Conservation (phyloP, 2,888 invertebrate genomes). For the Cheilosia grossa region DNA sequence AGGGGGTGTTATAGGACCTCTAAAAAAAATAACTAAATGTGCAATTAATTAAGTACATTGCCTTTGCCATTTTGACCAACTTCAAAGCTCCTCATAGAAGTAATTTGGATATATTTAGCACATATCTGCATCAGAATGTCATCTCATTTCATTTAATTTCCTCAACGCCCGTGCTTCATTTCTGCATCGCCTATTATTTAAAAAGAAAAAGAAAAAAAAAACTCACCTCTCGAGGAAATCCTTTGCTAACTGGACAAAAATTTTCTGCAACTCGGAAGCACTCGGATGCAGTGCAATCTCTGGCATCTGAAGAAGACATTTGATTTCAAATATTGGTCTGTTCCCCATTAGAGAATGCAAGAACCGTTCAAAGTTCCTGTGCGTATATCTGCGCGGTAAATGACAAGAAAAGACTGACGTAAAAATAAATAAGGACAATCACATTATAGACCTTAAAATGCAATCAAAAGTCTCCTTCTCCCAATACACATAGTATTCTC, state of each 20-base stretch:
- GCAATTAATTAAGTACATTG: too few species aligned
- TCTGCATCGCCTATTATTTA: too few species aligned
- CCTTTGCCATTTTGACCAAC: too few species aligned
- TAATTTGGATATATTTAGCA: too few species aligned
- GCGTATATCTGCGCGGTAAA: slow-evolving; percentile 84
- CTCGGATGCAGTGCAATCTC: slow-evolving; percentile 91
- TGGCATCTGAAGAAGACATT: slow-evolving; percentile 89
- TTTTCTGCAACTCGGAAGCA: slow-evolving; percentile 90
- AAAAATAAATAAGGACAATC: neutral
- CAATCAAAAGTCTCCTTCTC: slow-evolving; percentile 90
- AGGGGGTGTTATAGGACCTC: too few species aligned
- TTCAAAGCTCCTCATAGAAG: too few species aligned
- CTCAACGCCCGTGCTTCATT: too few species aligned
- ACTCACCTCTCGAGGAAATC: slow-evolving; percentile 89
- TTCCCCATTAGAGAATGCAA: slow-evolving; percentile 85
- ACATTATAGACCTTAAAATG: slow-evolving; percentile 84
- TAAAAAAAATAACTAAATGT: too few species aligned
- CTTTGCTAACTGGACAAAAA: slow-evolving; percentile 89
- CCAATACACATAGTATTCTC: slow-evolving; percentile 91
- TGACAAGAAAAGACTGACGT: neutral
- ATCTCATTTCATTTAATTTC: too few species aligned
- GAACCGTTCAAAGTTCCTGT: slow-evolving; percentile 89
- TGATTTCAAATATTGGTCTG: slow-evolving; percentile 90
- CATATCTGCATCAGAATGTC: too few species aligned
- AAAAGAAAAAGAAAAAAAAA: too few species aligned